These are phyloP conservation scores for Pantherophis vulpinus DNA, from an alignment of 2,797 vertebrate species.

Conservation along the genomic window DNA sequence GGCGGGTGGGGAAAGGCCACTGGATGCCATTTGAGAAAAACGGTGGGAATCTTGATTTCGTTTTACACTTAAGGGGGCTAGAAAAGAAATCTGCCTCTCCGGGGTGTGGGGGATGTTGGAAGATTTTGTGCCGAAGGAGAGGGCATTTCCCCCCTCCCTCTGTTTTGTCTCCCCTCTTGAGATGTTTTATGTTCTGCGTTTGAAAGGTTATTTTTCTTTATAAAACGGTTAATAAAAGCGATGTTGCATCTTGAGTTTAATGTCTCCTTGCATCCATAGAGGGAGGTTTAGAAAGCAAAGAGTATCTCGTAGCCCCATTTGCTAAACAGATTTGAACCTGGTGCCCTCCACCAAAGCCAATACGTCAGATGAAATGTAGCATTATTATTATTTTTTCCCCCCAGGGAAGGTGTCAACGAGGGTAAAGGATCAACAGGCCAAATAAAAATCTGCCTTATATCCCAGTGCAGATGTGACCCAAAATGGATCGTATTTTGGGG, in stretches of 20 bases:
- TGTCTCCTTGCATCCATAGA: background rate
- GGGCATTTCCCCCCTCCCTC: background rate
- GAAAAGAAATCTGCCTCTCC: background rate
- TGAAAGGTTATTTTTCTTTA: background rate
- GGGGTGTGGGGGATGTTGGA: background rate
- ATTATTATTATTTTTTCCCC: too few species aligned
- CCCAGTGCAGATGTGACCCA: background rate
- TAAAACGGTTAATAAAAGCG: background rate
- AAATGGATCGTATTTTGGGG: background rate
- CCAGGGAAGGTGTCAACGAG: background rate
- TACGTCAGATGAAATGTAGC: too few species aligned
- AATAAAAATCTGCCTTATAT: background rate
- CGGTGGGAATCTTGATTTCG: background rate
- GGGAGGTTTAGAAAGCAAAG: background rate
- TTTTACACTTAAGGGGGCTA: background rate
- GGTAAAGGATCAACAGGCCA: background rate
- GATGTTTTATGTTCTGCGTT: background rate
- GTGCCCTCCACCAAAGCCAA: background rate
- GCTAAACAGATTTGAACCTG: background rate
- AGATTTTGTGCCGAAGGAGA: background rate
- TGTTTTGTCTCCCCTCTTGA: background rate
- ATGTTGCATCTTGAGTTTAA: background rate
- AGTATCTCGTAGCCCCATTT: background rate
- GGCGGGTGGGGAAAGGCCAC: background rate
- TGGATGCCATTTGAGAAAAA: background rate